phyloP scores from a whole-genome alignment of 2,113 vertebrate genomes.

The Semnopithecus entellus region DNA sequence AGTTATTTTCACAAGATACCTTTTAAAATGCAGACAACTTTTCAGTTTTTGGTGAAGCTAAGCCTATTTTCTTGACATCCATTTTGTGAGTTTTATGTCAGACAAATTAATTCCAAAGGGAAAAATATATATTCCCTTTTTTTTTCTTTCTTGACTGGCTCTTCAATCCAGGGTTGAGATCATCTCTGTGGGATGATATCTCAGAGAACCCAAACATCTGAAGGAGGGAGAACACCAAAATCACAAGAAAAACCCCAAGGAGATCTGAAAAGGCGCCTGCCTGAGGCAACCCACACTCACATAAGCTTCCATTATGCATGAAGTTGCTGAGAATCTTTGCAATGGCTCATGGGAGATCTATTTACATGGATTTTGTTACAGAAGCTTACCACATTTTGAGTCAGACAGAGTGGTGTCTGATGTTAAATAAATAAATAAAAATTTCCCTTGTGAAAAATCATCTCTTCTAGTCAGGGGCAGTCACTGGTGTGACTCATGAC shows the following conservation, averaged over 20 bases:
- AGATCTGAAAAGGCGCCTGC: neutral
- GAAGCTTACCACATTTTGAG: slow-evolving; percentile 64
- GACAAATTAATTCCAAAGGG: slow-evolving; percentile 64
- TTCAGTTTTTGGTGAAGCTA: slow-evolving; percentile 8
- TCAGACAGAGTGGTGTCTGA: slow-evolving; percentile 57
- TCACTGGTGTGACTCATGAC: slow-evolving; percentile 22
- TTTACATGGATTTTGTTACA: slow-evolving; percentile 72
- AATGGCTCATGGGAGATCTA: slow-evolving; percentile 44
- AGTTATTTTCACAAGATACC: slow-evolving; percentile 30
- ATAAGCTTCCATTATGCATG: slow-evolving; percentile 66
- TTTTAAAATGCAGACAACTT: neutral
- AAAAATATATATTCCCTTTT: slow-evolving; percentile 64
- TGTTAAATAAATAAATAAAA: slow-evolving; percentile 74
- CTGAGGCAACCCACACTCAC: slow-evolving; percentile 25
- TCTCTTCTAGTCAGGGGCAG: neutral
- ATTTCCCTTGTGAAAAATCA: neutral
- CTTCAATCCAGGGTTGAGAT: slow-evolving; percentile 53
- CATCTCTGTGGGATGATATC: slow-evolving; percentile 56
- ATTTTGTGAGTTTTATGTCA: slow-evolving; percentile 57
- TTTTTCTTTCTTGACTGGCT: slow-evolving; percentile 7
- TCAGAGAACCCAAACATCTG: slow-evolving; percentile 69
- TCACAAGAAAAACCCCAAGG: slow-evolving; percentile 54
- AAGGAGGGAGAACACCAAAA: slow-evolving; percentile 48
- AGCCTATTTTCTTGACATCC: slow-evolving; percentile 40
- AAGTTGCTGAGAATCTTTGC: slow-evolving; percentile 47